A percentile compares a stretch with the other conserved stretches of the same genome.
Evolutionary conservation across 2,888 invertebrate genomes (phyloP).

Genomic region (Drosophila kokeensis): DNA sequence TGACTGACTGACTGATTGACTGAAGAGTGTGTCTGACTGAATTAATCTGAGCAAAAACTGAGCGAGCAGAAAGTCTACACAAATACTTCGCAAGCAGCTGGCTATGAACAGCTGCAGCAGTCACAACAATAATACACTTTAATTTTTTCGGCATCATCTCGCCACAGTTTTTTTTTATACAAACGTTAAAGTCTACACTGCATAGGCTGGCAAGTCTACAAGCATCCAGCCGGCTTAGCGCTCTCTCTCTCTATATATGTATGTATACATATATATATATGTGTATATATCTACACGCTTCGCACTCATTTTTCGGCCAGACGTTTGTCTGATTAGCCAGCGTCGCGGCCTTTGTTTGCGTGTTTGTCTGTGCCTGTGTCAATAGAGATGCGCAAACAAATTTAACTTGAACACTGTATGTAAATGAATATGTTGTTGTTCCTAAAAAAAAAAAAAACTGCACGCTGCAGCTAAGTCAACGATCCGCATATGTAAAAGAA

Average conservation of each 20-base stretch:
- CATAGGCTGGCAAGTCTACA: constrained; percentile 47
- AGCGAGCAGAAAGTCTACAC: constrained; percentile 21
- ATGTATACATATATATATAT: too few species aligned
- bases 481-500: background rate
- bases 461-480: background rate
- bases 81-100: constrained; percentile 30
- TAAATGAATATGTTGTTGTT: background rate
- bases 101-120: constrained; percentile 16
- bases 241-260: background rate
- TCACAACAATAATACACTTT: constrained; percentile 12
- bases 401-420: background rate
- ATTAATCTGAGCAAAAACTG: background rate
- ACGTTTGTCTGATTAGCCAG: constrained; percentile 53
- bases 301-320: constrained; percentile 12
- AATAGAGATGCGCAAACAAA: constrained; percentile 1
- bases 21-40: constrained; percentile 7
- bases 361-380: constrained; percentile 2
- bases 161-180: constrained; percentile 2
- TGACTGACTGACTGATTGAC: constrained; percentile 4
- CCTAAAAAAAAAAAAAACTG: background rate
- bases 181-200: constrained; percentile 44
- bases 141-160: constrained; percentile 3
- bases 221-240: constrained; percentile 47
- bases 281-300: background rate
- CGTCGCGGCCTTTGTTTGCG: constrained; percentile 14